Percentiles rank a stretch among this genome's conserved stretches.
Conservation (phyloP, 2,888 invertebrate genomes). For the Brachylomia viminalis region DNA sequence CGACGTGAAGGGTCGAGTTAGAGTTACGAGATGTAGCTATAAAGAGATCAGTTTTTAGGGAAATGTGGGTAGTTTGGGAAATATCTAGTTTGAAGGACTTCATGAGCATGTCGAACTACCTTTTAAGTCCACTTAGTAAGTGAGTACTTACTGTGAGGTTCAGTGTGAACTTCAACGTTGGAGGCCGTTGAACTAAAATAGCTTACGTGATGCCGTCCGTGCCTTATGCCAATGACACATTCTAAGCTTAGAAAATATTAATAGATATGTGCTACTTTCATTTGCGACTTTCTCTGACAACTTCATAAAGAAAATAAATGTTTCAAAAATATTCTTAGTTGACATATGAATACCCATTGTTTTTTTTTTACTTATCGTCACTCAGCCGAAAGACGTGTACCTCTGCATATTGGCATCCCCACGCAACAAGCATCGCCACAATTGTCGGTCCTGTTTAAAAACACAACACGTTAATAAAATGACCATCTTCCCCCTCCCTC, state of each 20-base stretch:
- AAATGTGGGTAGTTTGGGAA: slow-evolving; percentile 26
- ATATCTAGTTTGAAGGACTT: slow-evolving; percentile 29
- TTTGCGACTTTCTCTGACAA: not conserved
- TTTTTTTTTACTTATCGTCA: too few relatives aligned
- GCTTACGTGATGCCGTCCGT: not conserved
- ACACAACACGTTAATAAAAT: not conserved
- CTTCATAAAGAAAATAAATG: not conserved
- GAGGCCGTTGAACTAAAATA: slow-evolving; percentile 3
- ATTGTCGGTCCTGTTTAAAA: too few relatives aligned
- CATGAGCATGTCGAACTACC: slow-evolving; percentile 18
- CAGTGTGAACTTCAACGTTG: not conserved
- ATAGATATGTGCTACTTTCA: not conserved
- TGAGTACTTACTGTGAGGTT: not conserved
- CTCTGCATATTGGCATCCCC: too few relatives aligned
- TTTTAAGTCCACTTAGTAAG: slow-evolving; percentile 19
- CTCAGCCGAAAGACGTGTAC: too few relatives aligned
- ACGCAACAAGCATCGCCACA: too few relatives aligned
- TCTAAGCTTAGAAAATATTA: not conserved
- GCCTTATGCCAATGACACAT: not conserved
- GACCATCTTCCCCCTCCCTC: not conserved
- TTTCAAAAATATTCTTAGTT: not conserved
- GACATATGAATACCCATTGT: too few relatives aligned
- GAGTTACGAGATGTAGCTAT: slow-evolving; percentile 6
- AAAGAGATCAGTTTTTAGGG: slow-evolving; percentile 38
- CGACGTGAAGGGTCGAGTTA: slow-evolving; percentile 30